Percentiles rank a stretch among this genome's conserved stretches.
These are phyloP conservation scores for Siniperca chuatsi DNA, from an alignment of 2,113 vertebrate species.

Conservation along the genomic window DNA sequence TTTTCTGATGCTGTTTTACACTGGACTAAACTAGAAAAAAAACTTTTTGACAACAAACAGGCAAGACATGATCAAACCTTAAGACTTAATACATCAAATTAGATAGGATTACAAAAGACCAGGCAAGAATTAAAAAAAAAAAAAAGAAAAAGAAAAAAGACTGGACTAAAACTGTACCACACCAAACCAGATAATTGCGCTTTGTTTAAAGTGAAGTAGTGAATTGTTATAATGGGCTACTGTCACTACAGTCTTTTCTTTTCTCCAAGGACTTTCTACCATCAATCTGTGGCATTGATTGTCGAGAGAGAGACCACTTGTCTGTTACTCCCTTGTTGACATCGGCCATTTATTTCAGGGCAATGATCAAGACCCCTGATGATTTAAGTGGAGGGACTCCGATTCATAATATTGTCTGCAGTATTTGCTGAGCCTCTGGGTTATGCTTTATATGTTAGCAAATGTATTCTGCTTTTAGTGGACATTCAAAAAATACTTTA, in stretches of 20 bases:
- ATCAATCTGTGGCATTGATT: slow-evolving; percentile 40
- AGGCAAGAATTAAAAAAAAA: not conserved
- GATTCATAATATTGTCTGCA: slow-evolving; percentile 10
- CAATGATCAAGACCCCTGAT: slow-evolving; percentile 24
- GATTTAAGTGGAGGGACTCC: not conserved
- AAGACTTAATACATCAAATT: not conserved
- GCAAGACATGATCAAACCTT: not conserved
- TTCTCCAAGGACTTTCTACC: slow-evolving; percentile 26
- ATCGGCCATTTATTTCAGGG: slow-evolving; percentile 36
- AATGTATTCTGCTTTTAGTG: slow-evolving; percentile 6
- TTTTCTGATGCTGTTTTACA: not conserved
- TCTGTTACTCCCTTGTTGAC: slow-evolving; percentile 19
- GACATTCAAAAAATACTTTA: not conserved
- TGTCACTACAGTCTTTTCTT: slow-evolving; percentile 26
- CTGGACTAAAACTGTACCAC: not conserved
- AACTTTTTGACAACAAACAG: not conserved
- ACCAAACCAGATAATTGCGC: not conserved
- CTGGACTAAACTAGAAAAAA: not conserved
- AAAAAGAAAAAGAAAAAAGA: not conserved
- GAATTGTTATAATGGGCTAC: slow-evolving; percentile 15
- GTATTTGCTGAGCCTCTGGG: not conserved
- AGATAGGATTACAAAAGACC: not conserved
- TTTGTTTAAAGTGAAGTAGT: slow-evolving; percentile 21
- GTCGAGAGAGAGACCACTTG: slow-evolving; percentile 26
- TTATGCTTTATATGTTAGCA: not conserved